These are phyloP conservation scores for Drosophila sordidapex DNA, from an alignment of 2,888 invertebrate genomes.

Conservation along the genomic window DNA sequence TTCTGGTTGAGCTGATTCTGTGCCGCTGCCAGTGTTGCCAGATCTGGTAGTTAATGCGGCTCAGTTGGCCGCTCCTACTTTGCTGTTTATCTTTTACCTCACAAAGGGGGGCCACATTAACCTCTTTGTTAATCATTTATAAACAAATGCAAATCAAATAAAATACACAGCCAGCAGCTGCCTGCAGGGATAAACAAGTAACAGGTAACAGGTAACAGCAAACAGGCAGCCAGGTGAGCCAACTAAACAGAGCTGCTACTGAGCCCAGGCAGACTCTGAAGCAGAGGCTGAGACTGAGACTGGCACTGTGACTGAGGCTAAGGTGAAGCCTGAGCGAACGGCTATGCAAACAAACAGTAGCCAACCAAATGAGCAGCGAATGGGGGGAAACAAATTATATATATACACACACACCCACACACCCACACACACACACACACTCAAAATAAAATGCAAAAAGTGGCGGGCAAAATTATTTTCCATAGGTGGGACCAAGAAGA, in stretches of 20 bases:
- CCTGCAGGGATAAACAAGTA: conserved; percentile 1
- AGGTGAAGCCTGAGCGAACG: conserved; percentile 35
- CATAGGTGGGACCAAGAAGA: neutral
- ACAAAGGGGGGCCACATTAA: conserved; percentile 62
- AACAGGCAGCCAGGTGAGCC: conserved; percentile 26
- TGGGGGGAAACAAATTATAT: conserved; percentile 35
- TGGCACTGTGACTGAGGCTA: conserved; percentile 5
- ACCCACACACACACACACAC: conserved; percentile 3
- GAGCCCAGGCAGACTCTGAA: conserved; percentile 12
- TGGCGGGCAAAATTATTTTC: neutral
- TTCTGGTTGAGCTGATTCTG: conserved; percentile 57
- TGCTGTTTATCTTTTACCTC: conserved; percentile 54
- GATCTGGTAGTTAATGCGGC: conserved; percentile 23
- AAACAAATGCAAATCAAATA: conserved; percentile 78
- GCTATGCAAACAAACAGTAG: conserved; percentile 73
- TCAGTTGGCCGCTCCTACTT: conserved; percentile 34
- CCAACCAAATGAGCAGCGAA: conserved; percentile 69
- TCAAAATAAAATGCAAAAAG: neutral
- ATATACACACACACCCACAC: conserved; percentile 6
- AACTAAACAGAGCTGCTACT: conserved; percentile 35
- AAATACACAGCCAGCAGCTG: conserved; percentile 51
- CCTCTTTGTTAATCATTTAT: conserved; percentile 80
- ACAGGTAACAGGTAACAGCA: conserved; percentile 11
- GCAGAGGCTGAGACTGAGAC: conserved; percentile 4
- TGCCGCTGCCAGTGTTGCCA: conserved; percentile 41